Percentiles rank a stretch among this genome's conserved stretches.
Evolutionary conservation across 2,113 vertebrate species (phyloP).

Genomic region (Equus quagga): DNA sequence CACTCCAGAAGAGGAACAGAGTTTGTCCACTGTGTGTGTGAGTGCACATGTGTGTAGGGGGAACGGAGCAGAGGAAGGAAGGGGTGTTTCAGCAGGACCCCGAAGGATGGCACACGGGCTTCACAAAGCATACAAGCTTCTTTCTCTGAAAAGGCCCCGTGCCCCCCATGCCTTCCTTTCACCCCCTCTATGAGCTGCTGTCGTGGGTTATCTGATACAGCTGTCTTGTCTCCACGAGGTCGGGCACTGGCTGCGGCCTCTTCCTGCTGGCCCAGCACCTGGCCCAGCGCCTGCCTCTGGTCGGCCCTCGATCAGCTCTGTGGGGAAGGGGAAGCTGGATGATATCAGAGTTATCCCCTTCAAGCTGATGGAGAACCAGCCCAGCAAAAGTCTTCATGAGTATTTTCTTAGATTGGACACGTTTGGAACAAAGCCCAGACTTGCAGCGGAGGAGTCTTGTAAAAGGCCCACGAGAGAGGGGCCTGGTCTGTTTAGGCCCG

Average conservation of each 20-base stretch:
- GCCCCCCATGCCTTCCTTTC: not conserved
- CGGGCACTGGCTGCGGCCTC: not conserved
- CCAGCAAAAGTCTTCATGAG: not conserved
- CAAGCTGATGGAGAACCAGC: not conserved
- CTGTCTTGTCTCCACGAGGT: not conserved
- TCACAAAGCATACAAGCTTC: not conserved
- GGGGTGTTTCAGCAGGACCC: not conserved
- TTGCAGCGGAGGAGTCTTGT: not conserved
- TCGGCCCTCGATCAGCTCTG: rapidly evolving
- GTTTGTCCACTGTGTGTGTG: no score
- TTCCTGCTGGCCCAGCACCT: not conserved
- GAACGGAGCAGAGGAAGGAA: not conserved
- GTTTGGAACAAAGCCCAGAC: not conserved
- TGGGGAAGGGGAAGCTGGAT: not conserved
- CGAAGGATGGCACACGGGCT: not conserved
- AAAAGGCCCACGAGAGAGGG: not conserved
- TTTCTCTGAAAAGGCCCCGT: not conserved
- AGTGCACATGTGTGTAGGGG: not conserved
- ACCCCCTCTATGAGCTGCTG: not conserved
- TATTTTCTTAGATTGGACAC: not conserved
- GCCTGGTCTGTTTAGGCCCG: not conserved
- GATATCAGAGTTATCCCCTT: not conserved
- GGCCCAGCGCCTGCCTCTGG: not conserved
- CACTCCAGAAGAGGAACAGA: not conserved
- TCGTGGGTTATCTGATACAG: not conserved